A percentile compares a stretch with the other conserved stretches of the same genome.
These are phyloP conservation scores for Fulmarus glacialis DNA, from an alignment of 2,113 vertebrate species.

Conservation along the genomic window DNA sequence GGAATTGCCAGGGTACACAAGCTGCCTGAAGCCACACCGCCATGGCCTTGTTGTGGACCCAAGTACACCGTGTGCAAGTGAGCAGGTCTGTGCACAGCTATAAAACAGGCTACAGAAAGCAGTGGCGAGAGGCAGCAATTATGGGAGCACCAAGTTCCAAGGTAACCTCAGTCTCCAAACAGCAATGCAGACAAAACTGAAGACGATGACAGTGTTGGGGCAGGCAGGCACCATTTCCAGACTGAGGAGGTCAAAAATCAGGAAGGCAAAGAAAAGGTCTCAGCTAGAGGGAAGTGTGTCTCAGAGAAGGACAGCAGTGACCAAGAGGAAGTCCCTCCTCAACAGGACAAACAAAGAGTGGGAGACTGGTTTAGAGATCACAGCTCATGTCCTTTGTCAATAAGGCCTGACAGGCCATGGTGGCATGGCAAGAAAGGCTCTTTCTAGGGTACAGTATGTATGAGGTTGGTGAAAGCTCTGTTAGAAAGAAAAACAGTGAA, in stretches of 20 bases:
- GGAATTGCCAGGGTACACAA: background rate
- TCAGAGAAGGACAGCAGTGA: background rate
- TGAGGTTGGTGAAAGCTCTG: background rate
- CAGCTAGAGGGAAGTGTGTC: background rate
- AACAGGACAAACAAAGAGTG: background rate
- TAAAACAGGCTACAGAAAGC: background rate
- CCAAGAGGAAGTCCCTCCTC: background rate
- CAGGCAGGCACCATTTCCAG: background rate
- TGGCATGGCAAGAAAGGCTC: background rate
- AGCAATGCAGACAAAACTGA: background rate
- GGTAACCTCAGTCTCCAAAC: background rate
- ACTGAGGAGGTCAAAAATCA: background rate
- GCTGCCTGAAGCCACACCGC: rapidly evolving
- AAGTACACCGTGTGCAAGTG: background rate
- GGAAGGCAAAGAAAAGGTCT: background rate
- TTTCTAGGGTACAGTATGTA: background rate
- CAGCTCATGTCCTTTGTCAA: background rate
- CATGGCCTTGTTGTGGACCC: background rate
- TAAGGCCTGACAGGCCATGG: background rate
- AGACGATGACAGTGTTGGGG: no score
- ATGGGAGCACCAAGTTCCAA: background rate
- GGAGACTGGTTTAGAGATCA: background rate
- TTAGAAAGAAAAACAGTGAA: background rate
- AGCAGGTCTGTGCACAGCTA: background rate
- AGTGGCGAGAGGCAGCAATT: background rate